Percentiles rank a stretch among this genome's conserved stretches.
Conservation (phyloP, 1,140 invertebrate genomes). For the Tetragnatha versicolor region DNA sequence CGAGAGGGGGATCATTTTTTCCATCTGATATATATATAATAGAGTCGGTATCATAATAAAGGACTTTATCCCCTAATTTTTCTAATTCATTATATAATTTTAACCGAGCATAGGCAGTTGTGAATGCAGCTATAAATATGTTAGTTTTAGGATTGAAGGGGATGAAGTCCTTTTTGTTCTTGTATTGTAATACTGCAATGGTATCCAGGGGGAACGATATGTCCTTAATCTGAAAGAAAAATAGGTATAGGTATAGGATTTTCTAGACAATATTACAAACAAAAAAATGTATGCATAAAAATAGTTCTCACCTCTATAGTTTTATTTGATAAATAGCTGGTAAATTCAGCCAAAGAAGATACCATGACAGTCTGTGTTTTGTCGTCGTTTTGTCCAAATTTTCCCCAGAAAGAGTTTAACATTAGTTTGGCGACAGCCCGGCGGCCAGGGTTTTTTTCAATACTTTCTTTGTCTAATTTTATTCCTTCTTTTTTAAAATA, state of each 20-base stretch:
- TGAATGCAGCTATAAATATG: conserved; percentile 25
- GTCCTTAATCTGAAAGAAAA: conserved; percentile 25
- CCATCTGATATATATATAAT: conserved; percentile 6
- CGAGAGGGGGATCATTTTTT: conserved; percentile 3
- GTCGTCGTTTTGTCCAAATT: neutral
- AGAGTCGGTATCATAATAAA: conserved; percentile 19
- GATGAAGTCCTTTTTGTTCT: neutral
- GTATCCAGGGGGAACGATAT: neutral
- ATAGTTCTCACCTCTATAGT: neutral
- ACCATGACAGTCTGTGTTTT: neutral
- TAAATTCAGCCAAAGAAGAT: neutral
- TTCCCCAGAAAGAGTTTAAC: conserved; percentile 15
- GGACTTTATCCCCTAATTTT: neutral
- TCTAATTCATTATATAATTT: conserved; percentile 2
- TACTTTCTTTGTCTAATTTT: neutral
- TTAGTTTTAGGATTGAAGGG: neutral
- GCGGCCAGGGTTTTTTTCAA: conserved; percentile 1
- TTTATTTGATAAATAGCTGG: neutral
- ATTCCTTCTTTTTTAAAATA: conserved; percentile 18
- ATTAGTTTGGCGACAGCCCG: conserved; percentile 14
- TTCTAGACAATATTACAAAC: too few relatives aligned
- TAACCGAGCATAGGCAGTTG: conserved; percentile 5
- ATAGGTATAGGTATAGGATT: too few relatives aligned
- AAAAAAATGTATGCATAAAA: neutral
- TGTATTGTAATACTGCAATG: neutral